phyloP scores from a whole-genome alignment of 2,888 invertebrate species.

The Spisula subtruncata region DNA sequence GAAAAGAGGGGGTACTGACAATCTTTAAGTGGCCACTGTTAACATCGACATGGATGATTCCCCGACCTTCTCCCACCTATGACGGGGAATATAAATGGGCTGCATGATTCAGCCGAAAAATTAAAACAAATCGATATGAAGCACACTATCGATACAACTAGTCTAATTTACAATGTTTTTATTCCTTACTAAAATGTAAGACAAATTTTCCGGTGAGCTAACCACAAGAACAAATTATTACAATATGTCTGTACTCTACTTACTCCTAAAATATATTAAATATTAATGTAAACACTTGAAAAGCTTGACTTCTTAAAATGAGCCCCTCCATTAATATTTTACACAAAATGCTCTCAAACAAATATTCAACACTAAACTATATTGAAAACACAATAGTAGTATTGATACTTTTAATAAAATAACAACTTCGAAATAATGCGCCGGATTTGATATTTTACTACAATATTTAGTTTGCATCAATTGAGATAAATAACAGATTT shows the following conservation, averaged over 20 bases:
- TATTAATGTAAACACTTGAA: not conserved
- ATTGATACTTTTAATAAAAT: not conserved
- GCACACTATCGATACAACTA: no score
- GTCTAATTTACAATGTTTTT: no score
- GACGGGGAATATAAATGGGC: no score
- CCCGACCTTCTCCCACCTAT: no score
- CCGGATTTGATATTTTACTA: not conserved
- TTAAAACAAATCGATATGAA: no score
- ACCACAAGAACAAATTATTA: not conserved
- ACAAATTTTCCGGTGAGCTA: not conserved
- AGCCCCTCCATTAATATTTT: not conserved
- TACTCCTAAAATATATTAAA: not conserved
- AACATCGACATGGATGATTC: no score
- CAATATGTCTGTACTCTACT: not conserved
- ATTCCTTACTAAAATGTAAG: no score
- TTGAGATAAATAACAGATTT: not conserved
- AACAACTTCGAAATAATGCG: not conserved
- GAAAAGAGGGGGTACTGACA: no score
- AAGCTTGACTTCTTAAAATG: not conserved
- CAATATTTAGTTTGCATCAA: not conserved
- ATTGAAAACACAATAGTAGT: not conserved
- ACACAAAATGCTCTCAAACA: not conserved
- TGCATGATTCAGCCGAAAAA: no score
- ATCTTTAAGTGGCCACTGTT: no score
- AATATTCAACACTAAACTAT: not conserved